Evolutionary conservation across 2,113 vertebrate genomes (phyloP).

Genomic region (Hydropotes inermis): DNA sequence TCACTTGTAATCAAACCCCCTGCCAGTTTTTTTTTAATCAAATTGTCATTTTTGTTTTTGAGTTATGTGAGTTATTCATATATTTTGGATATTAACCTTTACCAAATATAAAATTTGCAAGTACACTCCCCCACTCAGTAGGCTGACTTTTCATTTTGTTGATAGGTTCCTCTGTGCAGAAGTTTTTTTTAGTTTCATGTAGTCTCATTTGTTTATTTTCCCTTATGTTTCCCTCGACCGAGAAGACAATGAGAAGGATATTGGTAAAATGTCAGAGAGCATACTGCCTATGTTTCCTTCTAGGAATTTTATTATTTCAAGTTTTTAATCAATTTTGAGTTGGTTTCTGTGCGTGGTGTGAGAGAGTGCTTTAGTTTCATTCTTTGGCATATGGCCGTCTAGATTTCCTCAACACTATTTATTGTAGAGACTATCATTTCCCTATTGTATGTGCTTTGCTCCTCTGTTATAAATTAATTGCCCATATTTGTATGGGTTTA

Average conservation of each 20-base stretch:
- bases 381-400: not conserved
- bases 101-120: not conserved
- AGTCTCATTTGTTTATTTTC: not conserved
- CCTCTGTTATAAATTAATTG: not conserved
- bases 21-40: not conserved
- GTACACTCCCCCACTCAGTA: not conserved
- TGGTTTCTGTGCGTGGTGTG: not conserved
- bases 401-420: not conserved
- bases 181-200: not conserved
- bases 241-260: not conserved
- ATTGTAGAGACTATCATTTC: not conserved
- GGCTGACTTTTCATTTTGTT: not conserved
- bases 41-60: not conserved
- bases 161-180: not conserved
- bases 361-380: not conserved
- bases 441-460: not conserved
- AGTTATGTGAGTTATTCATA: not conserved
- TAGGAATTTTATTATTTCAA: not conserved
- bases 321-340: not conserved
- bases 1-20: not conserved
- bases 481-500: not conserved
- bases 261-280: not conserved
- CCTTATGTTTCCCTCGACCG: not conserved
- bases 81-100: not conserved
- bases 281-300: not conserved